Percentiles rank a stretch among this genome's conserved stretches.
Evolutionary conservation across 2,113 vertebrate genomes (phyloP).

Genomic region (Passer domesticus): DNA sequence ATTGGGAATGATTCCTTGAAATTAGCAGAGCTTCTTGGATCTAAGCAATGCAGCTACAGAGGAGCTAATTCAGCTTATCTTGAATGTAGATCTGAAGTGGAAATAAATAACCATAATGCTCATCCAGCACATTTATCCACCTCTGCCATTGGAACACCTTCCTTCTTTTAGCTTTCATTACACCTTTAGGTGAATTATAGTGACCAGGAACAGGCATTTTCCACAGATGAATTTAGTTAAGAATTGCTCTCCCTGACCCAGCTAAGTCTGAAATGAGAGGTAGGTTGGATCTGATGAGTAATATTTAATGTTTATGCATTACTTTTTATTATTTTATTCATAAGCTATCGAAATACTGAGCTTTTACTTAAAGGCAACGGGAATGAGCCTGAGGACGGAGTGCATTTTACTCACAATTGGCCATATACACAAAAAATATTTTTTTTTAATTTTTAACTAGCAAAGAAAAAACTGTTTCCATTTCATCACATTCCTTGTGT

Average conservation of each 20-base stretch:
- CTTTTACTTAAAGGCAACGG: not conserved
- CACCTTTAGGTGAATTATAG: not conserved
- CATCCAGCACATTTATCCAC: not conserved
- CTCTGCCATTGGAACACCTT: not conserved
- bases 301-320: not conserved
- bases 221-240: not conserved
- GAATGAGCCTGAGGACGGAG: not conserved
- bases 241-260: not conserved
- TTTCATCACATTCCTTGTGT: not conserved
- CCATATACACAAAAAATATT: no score
- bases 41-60: not conserved
- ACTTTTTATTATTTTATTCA: not conserved
- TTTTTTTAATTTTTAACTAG: not conserved
- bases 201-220: not conserved
- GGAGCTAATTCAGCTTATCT: not conserved
- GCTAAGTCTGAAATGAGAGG: not conserved
- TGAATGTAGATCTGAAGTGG: not conserved
- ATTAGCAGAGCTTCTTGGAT: not conserved
- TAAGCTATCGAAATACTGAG: not conserved
- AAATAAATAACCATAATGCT: not conserved
- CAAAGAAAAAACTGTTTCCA: not conserved
- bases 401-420: not conserved
- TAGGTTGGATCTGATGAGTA: not conserved
- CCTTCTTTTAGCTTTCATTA: not conserved
- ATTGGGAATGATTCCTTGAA: not conserved